Evolutionary conservation across 2,113 vertebrate species (phyloP).

Genomic region (Ellobius talpinus): DNA sequence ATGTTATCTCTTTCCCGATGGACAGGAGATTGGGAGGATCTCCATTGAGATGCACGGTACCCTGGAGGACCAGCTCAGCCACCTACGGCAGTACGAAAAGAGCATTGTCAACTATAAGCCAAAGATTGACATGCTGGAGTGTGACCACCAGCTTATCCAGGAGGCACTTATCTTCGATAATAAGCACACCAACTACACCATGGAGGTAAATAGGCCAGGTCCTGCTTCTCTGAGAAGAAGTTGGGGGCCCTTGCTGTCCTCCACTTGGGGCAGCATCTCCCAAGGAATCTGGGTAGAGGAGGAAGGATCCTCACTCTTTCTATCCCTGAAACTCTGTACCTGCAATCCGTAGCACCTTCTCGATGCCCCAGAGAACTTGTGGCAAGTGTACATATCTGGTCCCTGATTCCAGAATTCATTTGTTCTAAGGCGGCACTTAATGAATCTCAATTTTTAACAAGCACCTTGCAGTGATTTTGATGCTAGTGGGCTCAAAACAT

Average conservation of each 20-base stretch:
- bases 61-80: slow-evolving; percentile 97
- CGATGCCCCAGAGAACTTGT: neutral
- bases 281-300: neutral
- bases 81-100: slow-evolving; percentile 98
- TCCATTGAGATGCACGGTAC: slow-evolving; percentile 99
- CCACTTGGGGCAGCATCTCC: neutral
- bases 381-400: neutral
- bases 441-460: neutral
- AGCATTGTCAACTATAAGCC: slow-evolving; percentile 99
- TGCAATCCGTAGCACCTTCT: neutral
- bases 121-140: slow-evolving; percentile 99
- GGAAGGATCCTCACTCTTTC: neutral
- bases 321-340: neutral
- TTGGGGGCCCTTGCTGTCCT: neutral
- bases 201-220: slow-evolving; percentile 91
- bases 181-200: slow-evolving; percentile 99
- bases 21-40: slow-evolving; percentile 97
- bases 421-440: neutral
- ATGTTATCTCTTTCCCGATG: neutral
- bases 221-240: neutral
- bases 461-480: neutral
- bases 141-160: slow-evolving; percentile 98
- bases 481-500: neutral
- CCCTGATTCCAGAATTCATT: neutral
- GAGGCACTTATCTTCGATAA: slow-evolving; percentile 99